A percentile compares a stretch with the other conserved stretches of the same genome.
Conservation (phyloP, 2,797 vertebrate genomes). For the Danio choprae region DNA sequence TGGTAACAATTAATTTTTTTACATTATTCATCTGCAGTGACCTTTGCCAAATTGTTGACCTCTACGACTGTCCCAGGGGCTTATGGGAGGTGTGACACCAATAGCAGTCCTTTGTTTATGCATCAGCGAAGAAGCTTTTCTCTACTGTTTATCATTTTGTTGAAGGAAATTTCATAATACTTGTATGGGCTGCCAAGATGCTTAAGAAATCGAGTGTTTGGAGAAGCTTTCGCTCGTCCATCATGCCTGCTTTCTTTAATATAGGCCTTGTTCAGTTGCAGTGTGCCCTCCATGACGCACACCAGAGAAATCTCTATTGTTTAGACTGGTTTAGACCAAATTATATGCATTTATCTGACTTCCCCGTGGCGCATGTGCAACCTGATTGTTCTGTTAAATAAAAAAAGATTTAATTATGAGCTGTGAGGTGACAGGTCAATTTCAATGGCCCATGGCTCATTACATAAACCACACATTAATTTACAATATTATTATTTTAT, state of each 20-base stretch:
- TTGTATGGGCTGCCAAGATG: slow-evolving; percentile 45
- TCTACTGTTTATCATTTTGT: slow-evolving; percentile 58
- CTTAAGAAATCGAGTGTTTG: slow-evolving; percentile 45
- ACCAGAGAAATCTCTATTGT: slow-evolving; percentile 53
- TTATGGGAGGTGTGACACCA: slow-evolving; percentile 41
- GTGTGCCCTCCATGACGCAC: slow-evolving; percentile 53
- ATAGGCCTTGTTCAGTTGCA: slow-evolving; percentile 44
- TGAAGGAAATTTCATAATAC: slow-evolving; percentile 57
- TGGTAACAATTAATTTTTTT: no score
- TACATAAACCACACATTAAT: neutral
- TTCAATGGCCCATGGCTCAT: neutral
- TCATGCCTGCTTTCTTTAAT: slow-evolving; percentile 35
- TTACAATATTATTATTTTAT: neutral
- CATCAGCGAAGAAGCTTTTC: slow-evolving; percentile 49
- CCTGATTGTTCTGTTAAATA: slow-evolving; percentile 45
- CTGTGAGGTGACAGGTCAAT: neutral
- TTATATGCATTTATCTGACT: slow-evolving; percentile 49
- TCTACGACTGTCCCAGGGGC: slow-evolving; percentile 27
- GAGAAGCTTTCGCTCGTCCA: slow-evolving; percentile 39
- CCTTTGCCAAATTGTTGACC: slow-evolving; percentile 37
- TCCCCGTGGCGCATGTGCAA: slow-evolving; percentile 55
- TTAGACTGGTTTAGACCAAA: slow-evolving; percentile 41
- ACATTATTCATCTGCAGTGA: no score
- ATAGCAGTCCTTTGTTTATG: slow-evolving; percentile 60
- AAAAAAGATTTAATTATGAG: neutral